Conservation (phyloP, 1,140 invertebrate genomes). For the Drosophila pseudoobscura region DNA sequence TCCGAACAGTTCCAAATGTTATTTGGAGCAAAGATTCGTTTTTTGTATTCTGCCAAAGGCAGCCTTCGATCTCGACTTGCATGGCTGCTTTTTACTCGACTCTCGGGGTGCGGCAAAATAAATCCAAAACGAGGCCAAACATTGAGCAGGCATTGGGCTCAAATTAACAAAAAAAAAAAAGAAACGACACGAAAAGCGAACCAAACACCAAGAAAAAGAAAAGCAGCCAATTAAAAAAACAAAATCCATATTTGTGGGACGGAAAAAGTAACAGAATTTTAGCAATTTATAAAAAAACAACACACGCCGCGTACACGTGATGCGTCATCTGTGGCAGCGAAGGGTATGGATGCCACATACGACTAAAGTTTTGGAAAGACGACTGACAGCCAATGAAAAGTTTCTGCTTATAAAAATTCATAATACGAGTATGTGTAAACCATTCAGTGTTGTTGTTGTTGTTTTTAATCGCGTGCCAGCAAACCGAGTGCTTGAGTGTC, state of each 20-base stretch:
- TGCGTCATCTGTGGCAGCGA: slow-evolving; percentile 24
- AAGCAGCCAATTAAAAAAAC: slow-evolving; percentile 4
- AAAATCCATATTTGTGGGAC: slow-evolving; percentile 6
- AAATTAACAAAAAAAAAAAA: slow-evolving; percentile 26
- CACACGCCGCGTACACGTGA: slow-evolving; percentile 34
- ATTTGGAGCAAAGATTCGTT: slow-evolving; percentile 41
- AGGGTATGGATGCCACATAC: too few species aligned
- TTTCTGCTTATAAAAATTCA: slow-evolving; percentile 27
- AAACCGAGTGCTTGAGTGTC: not conserved
- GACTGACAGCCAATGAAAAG: slow-evolving; percentile 41
- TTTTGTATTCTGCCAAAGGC: slow-evolving; percentile 21
- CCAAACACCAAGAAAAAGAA: slow-evolving; percentile 7
- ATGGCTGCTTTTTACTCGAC: slow-evolving; percentile 39
- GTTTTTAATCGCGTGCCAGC: slow-evolving; percentile 48
- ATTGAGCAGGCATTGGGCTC: slow-evolving; percentile 43
- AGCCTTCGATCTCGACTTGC: slow-evolving; percentile 59
- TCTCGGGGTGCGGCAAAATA: slow-evolving; percentile 44
- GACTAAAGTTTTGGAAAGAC: slow-evolving; percentile 2
- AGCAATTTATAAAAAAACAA: slow-evolving; percentile 6
- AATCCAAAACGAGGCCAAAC: slow-evolving; percentile 52
- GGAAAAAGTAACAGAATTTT: slow-evolving; percentile 5
- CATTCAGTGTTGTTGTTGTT: slow-evolving; percentile 5
- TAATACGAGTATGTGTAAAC: slow-evolving; percentile 14
- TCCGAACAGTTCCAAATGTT: slow-evolving; percentile 29
- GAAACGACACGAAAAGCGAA: slow-evolving; percentile 10